Conservation (phyloP, 2,797 vertebrate genomes). For the Novumbra hubbsi region DNA sequence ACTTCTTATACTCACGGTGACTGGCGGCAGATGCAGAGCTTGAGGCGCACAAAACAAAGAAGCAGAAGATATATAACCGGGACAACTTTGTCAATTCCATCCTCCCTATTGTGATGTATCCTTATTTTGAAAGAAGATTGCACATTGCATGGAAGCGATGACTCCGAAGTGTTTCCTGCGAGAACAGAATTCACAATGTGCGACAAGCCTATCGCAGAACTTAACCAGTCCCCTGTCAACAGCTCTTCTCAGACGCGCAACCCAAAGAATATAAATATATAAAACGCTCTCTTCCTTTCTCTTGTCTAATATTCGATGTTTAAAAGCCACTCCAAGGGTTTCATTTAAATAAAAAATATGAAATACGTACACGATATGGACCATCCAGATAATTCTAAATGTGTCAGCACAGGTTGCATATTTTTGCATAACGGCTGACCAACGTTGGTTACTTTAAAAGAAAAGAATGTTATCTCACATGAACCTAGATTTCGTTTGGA, state of each 20-base stretch:
- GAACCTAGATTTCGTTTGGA: too few relatives aligned
- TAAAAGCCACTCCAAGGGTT: neutral
- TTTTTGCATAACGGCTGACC: too few relatives aligned
- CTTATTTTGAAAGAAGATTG: slow-evolving; percentile 32
- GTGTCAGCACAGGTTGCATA: too few relatives aligned
- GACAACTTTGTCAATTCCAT: slow-evolving; percentile 59
- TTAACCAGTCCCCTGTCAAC: slow-evolving; percentile 55
- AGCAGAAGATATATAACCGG: slow-evolving; percentile 44
- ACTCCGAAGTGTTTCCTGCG: slow-evolving; percentile 49
- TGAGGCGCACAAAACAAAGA: slow-evolving; percentile 55
- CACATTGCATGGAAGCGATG: slow-evolving; percentile 38
- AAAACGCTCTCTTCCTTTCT: slow-evolving; percentile 4
- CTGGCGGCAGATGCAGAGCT: slow-evolving; percentile 66
- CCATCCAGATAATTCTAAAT: too few relatives aligned
- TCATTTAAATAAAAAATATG: too few relatives aligned
- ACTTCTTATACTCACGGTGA: slow-evolving; percentile 68
- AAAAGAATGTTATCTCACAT: too few relatives aligned
- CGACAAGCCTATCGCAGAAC: neutral
- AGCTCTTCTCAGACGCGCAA: slow-evolving; percentile 37
- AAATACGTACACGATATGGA: too few relatives aligned
- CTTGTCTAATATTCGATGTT: neutral
- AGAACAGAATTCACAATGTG: slow-evolving; percentile 24
- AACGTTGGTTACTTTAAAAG: too few relatives aligned
- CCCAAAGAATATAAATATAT: neutral
- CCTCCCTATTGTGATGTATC: slow-evolving; percentile 55